Percentiles rank a stretch among this genome's conserved stretches.
Evolutionary conservation across 2,797 vertebrate genomes (phyloP).

Genomic region (Phyllotis vaccarum): DNA sequence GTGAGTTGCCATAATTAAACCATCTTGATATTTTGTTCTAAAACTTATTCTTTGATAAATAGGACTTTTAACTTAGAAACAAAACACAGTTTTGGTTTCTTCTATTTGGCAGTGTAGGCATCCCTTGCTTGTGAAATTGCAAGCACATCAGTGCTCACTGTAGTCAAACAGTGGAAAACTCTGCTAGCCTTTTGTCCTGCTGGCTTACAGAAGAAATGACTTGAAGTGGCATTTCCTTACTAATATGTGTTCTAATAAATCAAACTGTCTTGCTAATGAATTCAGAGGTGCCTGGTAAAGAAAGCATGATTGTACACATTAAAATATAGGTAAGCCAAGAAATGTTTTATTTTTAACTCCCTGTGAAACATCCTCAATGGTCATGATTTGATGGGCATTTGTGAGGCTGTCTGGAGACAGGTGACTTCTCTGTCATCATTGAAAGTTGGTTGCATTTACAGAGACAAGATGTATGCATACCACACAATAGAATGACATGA

Average conservation of each 20-base stretch:
- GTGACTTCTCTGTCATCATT: not conserved
- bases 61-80: not conserved
- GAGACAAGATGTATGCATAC: not conserved
- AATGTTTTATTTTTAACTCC: not conserved
- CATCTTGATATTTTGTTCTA: not conserved
- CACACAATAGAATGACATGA: not conserved
- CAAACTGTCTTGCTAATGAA: not conserved
- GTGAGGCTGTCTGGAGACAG: not conserved
- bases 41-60: not conserved
- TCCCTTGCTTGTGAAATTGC: not conserved
- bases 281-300: not conserved
- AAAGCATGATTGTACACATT: not conserved
- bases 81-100: not conserved
- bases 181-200: not conserved
- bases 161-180: not conserved
- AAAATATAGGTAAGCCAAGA: not conserved
- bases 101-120: not conserved
- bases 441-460: not conserved
- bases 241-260: not conserved
- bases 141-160: not conserved
- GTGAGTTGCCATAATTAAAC: not conserved
- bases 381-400: not conserved
- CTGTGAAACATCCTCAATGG: not conserved
- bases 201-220: not conserved
- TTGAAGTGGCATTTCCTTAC: not conserved